Percentiles rank a stretch among this genome's conserved stretches.
These are phyloP conservation scores for Limanda limanda DNA, from an alignment of 2,113 vertebrate genomes.

Conservation along the genomic window DNA sequence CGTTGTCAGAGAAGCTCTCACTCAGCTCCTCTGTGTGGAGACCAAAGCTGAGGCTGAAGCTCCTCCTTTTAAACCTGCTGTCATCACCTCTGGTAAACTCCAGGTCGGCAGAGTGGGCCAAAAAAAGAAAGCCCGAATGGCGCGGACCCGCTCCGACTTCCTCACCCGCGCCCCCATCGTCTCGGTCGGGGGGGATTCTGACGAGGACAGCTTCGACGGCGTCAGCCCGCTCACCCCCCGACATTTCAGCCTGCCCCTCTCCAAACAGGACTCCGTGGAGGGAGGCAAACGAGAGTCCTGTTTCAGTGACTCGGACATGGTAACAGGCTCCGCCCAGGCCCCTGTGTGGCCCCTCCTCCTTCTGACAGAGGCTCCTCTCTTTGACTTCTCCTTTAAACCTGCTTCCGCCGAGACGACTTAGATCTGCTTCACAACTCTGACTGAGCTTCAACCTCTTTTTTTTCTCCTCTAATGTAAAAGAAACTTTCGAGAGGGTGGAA, in stretches of 20 bases:
- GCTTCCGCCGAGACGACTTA: constrained; percentile 74
- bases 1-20: background rate
- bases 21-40: background rate
- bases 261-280: constrained; percentile 84
- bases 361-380: constrained; percentile 64
- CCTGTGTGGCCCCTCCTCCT: constrained; percentile 50
- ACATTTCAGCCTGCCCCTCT: constrained; percentile 82
- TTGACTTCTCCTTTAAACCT: constrained; percentile 81
- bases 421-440: constrained; percentile 75
- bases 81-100: constrained; percentile 83
- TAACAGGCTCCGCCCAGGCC: constrained; percentile 81
- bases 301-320: constrained; percentile 99
- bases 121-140: constrained; percentile 99
- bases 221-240: constrained; percentile 88
- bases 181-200: constrained; percentile 92
- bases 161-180: constrained; percentile 94
- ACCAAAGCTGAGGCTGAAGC: constrained; percentile 12
- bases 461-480: background rate
- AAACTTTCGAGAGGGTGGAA: constrained; percentile 14
- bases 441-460: constrained; percentile 40
- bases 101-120: constrained; percentile 87
- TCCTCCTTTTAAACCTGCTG: constrained; percentile 67
- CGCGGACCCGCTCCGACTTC: constrained; percentile 99
- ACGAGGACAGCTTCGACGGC: constrained; percentile 92
- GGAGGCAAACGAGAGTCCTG: constrained; percentile 89